These are phyloP conservation scores for Macrosoma leucophasiata DNA, from an alignment of 2,888 invertebrate species.

Conservation along the genomic window DNA sequence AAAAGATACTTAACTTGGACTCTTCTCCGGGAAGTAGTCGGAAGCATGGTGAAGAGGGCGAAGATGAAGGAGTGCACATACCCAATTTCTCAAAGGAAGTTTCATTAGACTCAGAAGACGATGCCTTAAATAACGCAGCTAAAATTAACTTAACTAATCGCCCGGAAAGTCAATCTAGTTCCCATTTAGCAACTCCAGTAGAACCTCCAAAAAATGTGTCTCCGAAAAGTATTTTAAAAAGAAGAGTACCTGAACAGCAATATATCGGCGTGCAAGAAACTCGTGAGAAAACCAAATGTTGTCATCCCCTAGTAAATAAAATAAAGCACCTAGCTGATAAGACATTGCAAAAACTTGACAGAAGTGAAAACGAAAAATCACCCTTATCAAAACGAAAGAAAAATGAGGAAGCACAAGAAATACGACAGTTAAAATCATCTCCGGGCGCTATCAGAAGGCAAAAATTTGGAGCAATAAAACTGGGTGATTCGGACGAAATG, in stretches of 20 bases:
- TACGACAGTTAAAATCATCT: conserved; percentile 76
- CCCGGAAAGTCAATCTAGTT: conserved; percentile 44
- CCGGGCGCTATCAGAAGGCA: conserved; percentile 76
- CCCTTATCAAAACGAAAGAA: conserved; percentile 60
- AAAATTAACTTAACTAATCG: conserved; percentile 42
- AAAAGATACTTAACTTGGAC: conserved; percentile 63
- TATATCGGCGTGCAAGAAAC: conserved; percentile 62
- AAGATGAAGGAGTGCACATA: conserved; percentile 62
- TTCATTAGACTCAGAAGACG: conserved; percentile 67
- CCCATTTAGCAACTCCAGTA: conserved; percentile 43
- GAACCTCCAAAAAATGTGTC: conserved; percentile 61
- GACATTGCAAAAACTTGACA: conserved; percentile 71
- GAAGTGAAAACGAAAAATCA: conserved; percentile 57
- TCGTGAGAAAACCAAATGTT: conserved; percentile 70
- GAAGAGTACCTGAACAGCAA: conserved; percentile 59
- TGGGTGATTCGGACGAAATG: conserved; percentile 70
- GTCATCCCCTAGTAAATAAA: conserved; percentile 79
- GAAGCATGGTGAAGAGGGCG: conserved; percentile 62
- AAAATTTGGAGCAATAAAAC: conserved; percentile 67
- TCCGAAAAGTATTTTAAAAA: conserved; percentile 73
- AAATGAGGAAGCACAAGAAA: conserved; percentile 75
- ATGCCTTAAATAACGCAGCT: conserved; percentile 40
- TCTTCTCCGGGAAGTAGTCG: conserved; percentile 71
- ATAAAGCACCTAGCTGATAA: conserved; percentile 79
- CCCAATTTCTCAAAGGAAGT: conserved; percentile 70